These are phyloP conservation scores for Oopsacas minuta DNA, from an alignment of 37 sponge, comb jelly and placozoan species.

Conservation along the genomic window DNA sequence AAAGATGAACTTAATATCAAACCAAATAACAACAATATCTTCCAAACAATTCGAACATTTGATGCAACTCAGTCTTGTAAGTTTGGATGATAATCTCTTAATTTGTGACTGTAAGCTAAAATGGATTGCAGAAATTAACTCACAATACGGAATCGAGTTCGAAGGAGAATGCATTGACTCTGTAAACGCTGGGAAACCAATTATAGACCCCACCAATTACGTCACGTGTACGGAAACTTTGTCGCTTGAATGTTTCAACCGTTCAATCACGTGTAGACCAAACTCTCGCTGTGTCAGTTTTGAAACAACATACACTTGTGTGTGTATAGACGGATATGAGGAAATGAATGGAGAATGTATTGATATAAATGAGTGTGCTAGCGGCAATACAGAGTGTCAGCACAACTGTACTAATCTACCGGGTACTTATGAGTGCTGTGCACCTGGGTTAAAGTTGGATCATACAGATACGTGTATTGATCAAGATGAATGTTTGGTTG, in stretches of 20 bases:
- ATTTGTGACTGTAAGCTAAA: neutral
- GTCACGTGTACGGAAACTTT: neutral
- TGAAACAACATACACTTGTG: neutral
- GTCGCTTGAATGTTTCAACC: neutral
- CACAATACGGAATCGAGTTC: neutral
- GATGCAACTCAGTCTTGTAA: neutral
- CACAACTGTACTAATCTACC: neutral
- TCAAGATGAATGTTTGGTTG: neutral
- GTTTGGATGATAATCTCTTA: neutral
- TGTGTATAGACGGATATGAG: neutral
- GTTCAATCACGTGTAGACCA: neutral
- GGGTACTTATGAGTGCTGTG: neutral
- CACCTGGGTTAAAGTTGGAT: neutral
- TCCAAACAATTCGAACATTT: neutral
- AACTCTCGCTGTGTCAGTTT: constrained; percentile 2
- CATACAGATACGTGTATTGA: neutral
- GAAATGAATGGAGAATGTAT: neutral
- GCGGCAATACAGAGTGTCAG: neutral
- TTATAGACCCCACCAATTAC: neutral
- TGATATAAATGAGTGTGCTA: neutral
- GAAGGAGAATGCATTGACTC: neutral
- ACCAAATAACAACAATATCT: neutral
- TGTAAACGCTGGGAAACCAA: neutral
- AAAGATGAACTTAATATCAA: neutral
- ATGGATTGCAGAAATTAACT: neutral